phyloP scores from a whole-genome alignment of 1,140 invertebrate genomes.

The Argopecten irradians region DNA sequence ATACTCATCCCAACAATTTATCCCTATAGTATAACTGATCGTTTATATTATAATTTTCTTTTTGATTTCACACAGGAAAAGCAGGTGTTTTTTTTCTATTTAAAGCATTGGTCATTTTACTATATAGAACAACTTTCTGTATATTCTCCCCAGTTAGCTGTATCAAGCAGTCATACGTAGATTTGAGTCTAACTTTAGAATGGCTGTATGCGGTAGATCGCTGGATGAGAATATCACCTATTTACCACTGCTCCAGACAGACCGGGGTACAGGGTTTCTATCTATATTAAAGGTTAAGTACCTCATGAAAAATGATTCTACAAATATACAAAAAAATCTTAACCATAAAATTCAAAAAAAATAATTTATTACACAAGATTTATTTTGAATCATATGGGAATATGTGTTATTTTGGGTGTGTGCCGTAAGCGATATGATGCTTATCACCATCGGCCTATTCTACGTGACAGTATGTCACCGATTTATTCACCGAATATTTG shows the following conservation, averaged over 20 bases:
- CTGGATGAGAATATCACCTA: background rate
- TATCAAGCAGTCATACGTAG: too few relatives aligned
- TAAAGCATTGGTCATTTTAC: too few relatives aligned
- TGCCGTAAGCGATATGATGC: slow-evolving; percentile 15
- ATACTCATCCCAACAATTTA: too few relatives aligned
- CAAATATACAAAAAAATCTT: background rate
- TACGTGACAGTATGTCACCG: slow-evolving; percentile 24
- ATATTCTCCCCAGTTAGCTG: too few relatives aligned
- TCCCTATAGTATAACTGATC: too few relatives aligned
- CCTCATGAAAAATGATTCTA: slow-evolving; percentile 22
- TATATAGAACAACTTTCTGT: too few relatives aligned
- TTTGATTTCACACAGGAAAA: too few relatives aligned
- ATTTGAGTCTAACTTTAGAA: background rate
- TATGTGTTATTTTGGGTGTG: slow-evolving; percentile 27
- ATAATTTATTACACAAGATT: slow-evolving; percentile 25
- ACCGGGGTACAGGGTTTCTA: background rate
- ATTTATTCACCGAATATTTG: slow-evolving; percentile 31
- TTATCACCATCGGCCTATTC: background rate
- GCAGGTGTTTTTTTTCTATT: too few relatives aligned
- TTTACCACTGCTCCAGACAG: background rate
- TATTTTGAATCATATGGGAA: slow-evolving; percentile 32
- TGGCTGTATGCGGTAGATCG: background rate
- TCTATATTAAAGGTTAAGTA: slow-evolving; percentile 6
- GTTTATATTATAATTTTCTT: too few relatives aligned
- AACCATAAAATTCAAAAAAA: slow-evolving; percentile 23